Percentiles rank a stretch among this genome's conserved stretches.
These are phyloP conservation scores for Timema podura DNA, from an alignment of 2,888 invertebrate species.

Conservation along the genomic window DNA sequence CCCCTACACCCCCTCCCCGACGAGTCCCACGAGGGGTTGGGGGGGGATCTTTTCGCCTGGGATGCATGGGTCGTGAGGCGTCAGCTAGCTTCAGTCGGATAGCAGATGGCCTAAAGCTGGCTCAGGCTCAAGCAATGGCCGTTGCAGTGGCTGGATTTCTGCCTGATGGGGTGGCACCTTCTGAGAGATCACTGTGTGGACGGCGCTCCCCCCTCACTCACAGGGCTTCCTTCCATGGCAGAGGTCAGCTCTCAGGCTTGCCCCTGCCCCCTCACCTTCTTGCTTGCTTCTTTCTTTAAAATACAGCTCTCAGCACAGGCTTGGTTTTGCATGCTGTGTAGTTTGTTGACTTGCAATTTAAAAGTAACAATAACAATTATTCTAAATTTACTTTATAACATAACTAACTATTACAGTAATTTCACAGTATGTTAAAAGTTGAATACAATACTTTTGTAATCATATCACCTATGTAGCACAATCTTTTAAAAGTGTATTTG, in stretches of 20 bases:
- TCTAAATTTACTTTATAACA: no score
- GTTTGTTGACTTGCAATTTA: conserved; percentile 1
- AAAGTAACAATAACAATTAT: not conserved
- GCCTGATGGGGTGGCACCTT: conserved; percentile 45
- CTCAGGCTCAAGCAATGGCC: conserved; percentile 69
- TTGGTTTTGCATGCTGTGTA: conserved; percentile 3
- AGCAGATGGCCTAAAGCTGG: conserved; percentile 65
- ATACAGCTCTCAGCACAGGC: not conserved
- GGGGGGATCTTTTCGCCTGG: conserved; percentile 38
- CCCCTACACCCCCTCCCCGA: conserved; percentile 57
- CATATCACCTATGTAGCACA: no score
- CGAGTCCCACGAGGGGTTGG: conserved; percentile 40
- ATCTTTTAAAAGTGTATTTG: not conserved
- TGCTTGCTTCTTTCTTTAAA: not conserved
- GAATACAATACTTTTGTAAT: no score
- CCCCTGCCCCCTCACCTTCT: not conserved
- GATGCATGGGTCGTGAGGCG: conserved; percentile 40
- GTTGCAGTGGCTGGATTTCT: conserved; percentile 59
- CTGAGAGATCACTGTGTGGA: conserved; percentile 34
- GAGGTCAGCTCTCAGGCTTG: conserved; percentile 46
- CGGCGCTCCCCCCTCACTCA: conserved; percentile 42
- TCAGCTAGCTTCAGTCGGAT: conserved; percentile 52
- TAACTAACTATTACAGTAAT: no score
- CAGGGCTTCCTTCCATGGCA: conserved; percentile 62
- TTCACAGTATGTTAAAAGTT: no score